Percentiles rank a stretch among this genome's conserved stretches.
phyloP scores from a whole-genome alignment of 2,113 vertebrate species.

The Stictonetta naevosa region DNA sequence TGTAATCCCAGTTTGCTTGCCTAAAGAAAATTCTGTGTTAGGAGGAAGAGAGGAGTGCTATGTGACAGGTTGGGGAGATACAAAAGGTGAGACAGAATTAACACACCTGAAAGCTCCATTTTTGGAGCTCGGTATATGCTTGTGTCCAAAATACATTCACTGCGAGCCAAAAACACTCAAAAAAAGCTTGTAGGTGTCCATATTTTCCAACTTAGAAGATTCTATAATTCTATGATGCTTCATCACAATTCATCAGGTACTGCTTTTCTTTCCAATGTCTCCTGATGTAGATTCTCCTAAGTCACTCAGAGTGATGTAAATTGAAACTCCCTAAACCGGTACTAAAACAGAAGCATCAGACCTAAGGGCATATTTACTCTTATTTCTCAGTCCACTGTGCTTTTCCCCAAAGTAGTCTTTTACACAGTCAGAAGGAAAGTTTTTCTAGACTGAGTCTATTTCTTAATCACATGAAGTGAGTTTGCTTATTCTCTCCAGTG shows the following conservation, averaged over 20 bases:
- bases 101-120: neutral
- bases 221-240: neutral
- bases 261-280: neutral
- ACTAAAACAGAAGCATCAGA: neutral
- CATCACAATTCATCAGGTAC: neutral
- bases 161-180: neutral
- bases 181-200: neutral
- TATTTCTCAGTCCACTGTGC: neutral
- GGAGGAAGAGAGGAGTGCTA: conserved; percentile 87
- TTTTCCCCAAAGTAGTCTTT: neutral
- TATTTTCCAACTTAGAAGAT: neutral
- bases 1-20: conserved; percentile 87
- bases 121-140: neutral
- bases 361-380: neutral
- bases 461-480: neutral
- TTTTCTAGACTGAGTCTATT: neutral
- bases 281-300: neutral
- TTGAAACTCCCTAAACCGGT: neutral
- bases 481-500: neutral
- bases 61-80: conserved; percentile 96
- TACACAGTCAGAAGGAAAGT: neutral
- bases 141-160: neutral
- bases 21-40: conserved; percentile 82
- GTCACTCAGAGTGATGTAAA: neutral
- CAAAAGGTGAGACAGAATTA: conserved; percentile 79